Base-by-base conservation (phyloP, 1,140 invertebrate species). In the Papilio xuthus region DNA sequence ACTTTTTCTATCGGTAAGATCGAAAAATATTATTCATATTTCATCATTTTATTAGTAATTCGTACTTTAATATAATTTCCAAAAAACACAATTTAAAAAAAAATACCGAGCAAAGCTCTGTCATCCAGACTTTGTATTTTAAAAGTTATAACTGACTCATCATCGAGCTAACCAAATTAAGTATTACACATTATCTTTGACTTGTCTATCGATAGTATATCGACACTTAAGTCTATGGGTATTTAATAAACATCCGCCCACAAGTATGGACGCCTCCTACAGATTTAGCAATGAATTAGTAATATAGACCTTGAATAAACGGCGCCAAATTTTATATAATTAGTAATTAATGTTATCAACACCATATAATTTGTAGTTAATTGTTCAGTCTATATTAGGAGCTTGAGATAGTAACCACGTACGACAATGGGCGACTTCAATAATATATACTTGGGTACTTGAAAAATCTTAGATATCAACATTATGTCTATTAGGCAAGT, bases 231-330 rank as follows among this genome's bases (percentile, higher is more conserved):
- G 63, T 44, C 23, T 18, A 23, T 47, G 75, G 32, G 67, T 78
- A 60, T 71, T 78, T 72, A 26, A 67, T 67, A 28, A 23, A 60
- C 56, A 26, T 71, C 69, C 77, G 79, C 79, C 80, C 76, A 79
- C 80, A 32, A 41, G 60, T 47, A 78, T 81, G 80, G 77, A 78
- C 77, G 78, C 72, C 82, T 78, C 82, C 82, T 80, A 76, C 79
- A 28, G 23, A 63, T 28, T 60, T n/a, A 77, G 50, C 76, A 80
- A 79, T 79, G 80, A 76, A 80, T 50, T 63, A 63, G 13, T 60
- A 50, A 18, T 18, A 60, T 67, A 28, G 12, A 67, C 60, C 60
- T 67, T 67, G 60, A 67, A 26, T 67, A 28, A 67, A 26, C 23
- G 60, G 60, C 60, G 60, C 60, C 60, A 32, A 28, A 23, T 28